Evolutionary conservation across 2,797 vertebrate genomes (phyloP), one percentile per base, ranked within the genome.

Genomic region (Notolabrus celidotus): DNA sequence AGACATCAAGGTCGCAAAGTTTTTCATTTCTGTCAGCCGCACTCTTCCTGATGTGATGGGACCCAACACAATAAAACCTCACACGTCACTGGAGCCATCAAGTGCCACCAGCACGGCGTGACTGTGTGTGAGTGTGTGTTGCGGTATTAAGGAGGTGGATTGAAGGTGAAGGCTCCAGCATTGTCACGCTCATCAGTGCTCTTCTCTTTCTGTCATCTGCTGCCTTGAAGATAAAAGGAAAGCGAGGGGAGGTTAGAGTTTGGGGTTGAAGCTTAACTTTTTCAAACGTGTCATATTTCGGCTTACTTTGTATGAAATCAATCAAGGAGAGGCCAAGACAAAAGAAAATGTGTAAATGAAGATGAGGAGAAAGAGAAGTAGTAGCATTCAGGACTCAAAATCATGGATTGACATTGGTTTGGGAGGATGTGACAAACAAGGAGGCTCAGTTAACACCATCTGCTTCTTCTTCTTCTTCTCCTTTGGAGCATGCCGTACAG

Each of bases 91-190:
- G 59, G 2, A 57, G 47, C 25, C 34, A 25, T 79, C 49, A 43
- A 67, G 42, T 62, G 47, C 54, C 62, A 33, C 55, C 64, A 42
- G 38, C 45, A 10, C 23, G 0, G 19, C 19, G 0, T 15, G 14
- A 15, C n/a, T 59, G 42, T 20, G 17, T 49, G 36, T 29, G 45
- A 41, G 61, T 34, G 56, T 39, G 63, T 15, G 53, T 3, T 7
- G 15, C 17, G 15, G 46, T 39, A 12, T 49, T 16, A 57, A 71
- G 29, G 17, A 59, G 25, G 64, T 54, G 53, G 42, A 61, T 4
- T 72, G 53, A 77, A 67, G 69, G 73, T 72, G 70, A 84, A 71
- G 65, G 70, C 61, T 65, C 7, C 17, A 2, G n/a, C 60, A 36
- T 52, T 39, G 15, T 73, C 0, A 0, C 27, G 34, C 31, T 5